phyloP scores from a whole-genome alignment of 2,797 vertebrate species.

The Cirrhinus mrigala region DNA sequence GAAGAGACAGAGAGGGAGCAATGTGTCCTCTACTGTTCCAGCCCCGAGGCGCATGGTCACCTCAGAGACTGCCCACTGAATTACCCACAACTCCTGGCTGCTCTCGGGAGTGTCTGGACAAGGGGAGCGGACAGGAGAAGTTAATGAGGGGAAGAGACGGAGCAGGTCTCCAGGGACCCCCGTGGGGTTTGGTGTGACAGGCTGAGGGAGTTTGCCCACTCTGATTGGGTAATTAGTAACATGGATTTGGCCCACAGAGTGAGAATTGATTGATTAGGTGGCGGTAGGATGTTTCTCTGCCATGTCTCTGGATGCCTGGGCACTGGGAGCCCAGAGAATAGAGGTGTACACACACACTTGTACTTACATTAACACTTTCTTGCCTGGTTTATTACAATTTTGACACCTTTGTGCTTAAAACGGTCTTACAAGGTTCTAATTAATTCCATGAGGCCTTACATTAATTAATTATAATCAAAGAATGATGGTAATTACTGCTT shows the following conservation, averaged over 20 bases:
- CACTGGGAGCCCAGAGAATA: conserved; percentile 45
- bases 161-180: conserved; percentile 76
- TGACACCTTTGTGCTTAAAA: conserved; percentile 60
- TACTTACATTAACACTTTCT: conserved; percentile 48
- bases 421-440: conserved; percentile 67
- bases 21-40: conserved; percentile 74
- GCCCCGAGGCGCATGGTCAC: conserved; percentile 82
- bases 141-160: conserved; percentile 85
- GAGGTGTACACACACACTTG: conserved; percentile 15
- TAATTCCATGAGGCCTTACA: conserved; percentile 68
- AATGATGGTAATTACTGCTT: conserved; percentile 73
- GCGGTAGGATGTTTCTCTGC: conserved; percentile 70
- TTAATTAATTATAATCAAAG: conserved; percentile 67
- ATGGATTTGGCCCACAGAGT: conserved; percentile 77
- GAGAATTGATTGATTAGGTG: conserved; percentile 82
- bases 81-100: conserved; percentile 81
- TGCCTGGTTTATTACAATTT: conserved; percentile 62
- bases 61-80: conserved; percentile 82
- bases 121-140: conserved; percentile 81
- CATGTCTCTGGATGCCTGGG: conserved; percentile 63
- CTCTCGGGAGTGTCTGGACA: conserved; percentile 80
- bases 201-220: conserved; percentile 65
- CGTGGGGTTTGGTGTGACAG: conserved; percentile 70
- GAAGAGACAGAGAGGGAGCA: conserved; percentile 60
- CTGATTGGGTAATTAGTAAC: conserved; percentile 83